These are phyloP conservation scores for Tillus elongatus DNA, from an alignment of 2,888 invertebrate genomes.

Conservation along the genomic window DNA sequence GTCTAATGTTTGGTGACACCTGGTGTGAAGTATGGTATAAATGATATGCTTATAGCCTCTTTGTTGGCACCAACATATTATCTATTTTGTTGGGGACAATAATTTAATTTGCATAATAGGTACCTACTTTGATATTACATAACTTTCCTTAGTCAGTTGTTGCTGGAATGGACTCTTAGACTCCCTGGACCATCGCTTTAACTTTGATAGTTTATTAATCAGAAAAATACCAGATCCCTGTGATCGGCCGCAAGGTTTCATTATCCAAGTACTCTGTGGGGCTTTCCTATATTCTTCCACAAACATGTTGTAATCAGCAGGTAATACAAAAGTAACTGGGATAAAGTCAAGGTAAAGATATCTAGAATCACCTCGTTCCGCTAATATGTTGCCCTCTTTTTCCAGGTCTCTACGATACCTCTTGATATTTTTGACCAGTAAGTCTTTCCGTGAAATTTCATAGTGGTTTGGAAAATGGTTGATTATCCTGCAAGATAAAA, in stretches of 20 bases:
- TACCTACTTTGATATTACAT: slow-evolving; percentile 79
- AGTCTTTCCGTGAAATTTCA: slow-evolving; percentile 90
- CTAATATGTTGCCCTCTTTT: slow-evolving; percentile 77
- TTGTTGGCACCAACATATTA: no score
- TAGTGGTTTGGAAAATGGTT: slow-evolving; percentile 96
- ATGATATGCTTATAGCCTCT: no score
- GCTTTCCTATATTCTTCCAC: slow-evolving; percentile 92
- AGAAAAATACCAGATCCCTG: slow-evolving; percentile 92
- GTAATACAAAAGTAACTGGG: slow-evolving; percentile 86
- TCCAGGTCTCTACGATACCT: slow-evolving; percentile 88
- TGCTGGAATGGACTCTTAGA: slow-evolving; percentile 79
- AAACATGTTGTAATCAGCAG: slow-evolving; percentile 94
- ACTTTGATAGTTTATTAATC: slow-evolving; percentile 88
- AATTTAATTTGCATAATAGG: no score
- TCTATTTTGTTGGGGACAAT: no score
- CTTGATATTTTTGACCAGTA: slow-evolving; percentile 92
- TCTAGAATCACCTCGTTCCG: slow-evolving; percentile 70
- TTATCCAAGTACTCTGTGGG: slow-evolving; percentile 93
- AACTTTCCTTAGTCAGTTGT: slow-evolving; percentile 78
- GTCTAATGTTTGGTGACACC: no score
- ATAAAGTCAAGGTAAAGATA: slow-evolving; percentile 84
- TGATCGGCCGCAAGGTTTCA: slow-evolving; percentile 94
- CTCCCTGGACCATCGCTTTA: slow-evolving; percentile 84
- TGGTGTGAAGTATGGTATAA: no score
- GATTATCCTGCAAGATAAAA: slow-evolving; percentile 55